Base-by-base conservation (phyloP, 2,888 invertebrate species). In the Celastrina argiolus region DNA sequence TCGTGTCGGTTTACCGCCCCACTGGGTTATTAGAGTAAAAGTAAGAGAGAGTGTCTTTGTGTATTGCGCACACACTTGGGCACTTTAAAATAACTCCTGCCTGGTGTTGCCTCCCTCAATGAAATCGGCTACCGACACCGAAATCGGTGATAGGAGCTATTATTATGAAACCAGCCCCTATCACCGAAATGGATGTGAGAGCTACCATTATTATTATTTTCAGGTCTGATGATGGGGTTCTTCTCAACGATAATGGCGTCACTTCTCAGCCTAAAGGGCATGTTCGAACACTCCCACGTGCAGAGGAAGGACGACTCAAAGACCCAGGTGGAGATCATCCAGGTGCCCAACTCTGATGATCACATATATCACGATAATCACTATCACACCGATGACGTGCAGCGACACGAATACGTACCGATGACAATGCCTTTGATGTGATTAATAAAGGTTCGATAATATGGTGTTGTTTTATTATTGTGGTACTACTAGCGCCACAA, bases 171-270 rank as follows among this genome's bases (percentile, higher is more conserved):
- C n/a, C n/a, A n/a, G n/a, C n/a, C n/a, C n/a, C n/a, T n/a, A n/a
- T n/a, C n/a, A n/a, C n/a, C n/a, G n/a, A n/a, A n/a, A n/a, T n/a
- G n/a, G n/a, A n/a, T n/a, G n/a, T n/a, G n/a, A n/a, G n/a, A n/a
- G n/a, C n/a, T n/a, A n/a, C n/a, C n/a, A n/a, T n/a, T 39, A 1
- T 14, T 39, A 39, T 7, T 45, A 7, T 65, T 63, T 63, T 59
- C 76, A 91, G 89, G 90, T 71, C 76, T 91, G 0, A 81, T 90
- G 77, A 83, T 89, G 82, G 88, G 86, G 0, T 83, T 91, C 74
- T 84, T 91, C 74, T 87, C 90, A 0, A 88, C 88, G 0, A 91
- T 94, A 5, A 83, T 94, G 76, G 93, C 94, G 0, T 92, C 94
- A 0, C 92, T 94, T 3, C 84, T 94, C 0, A 94, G 94, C 45